A percentile compares a stretch with the other conserved stretches of the same genome.
These are phyloP conservation scores for Netelia inedita DNA, from an alignment of 2,888 invertebrate genomes.

Conservation along the genomic window DNA sequence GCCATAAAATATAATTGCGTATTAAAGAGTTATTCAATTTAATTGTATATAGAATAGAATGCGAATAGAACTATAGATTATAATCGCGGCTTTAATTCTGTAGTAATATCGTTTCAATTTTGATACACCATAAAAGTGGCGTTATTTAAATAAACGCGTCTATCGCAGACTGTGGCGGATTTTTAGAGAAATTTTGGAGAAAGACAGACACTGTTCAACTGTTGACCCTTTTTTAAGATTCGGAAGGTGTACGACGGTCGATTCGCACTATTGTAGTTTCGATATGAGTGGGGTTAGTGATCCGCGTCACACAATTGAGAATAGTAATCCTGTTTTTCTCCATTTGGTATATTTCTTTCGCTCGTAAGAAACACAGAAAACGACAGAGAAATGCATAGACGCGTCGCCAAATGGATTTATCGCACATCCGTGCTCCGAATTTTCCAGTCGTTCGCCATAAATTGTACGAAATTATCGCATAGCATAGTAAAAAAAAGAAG, in stretches of 20 bases:
- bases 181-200: too few relatives aligned
- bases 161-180: too few relatives aligned
- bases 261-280: neutral
- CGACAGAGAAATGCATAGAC: too few relatives aligned
- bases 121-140: neutral
- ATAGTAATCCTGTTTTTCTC: conserved; percentile 19
- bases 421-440: too few relatives aligned
- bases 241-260: too few relatives aligned
- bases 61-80: neutral
- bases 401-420: too few relatives aligned
- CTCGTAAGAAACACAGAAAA: too few relatives aligned
- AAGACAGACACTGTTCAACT: too few relatives aligned
- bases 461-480: neutral
- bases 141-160: neutral
- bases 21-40: neutral
- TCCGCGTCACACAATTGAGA: conserved; percentile 66
- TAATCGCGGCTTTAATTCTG: neutral
- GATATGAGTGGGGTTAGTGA: conserved; percentile 71
- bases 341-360: conserved; percentile 14
- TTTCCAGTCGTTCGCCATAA: too few relatives aligned
- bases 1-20: neutral
- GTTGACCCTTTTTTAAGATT: too few relatives aligned
- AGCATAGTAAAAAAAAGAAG: neutral
- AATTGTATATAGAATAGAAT: neutral
- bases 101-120: neutral